These are phyloP conservation scores for Ganaspis brasiliensis DNA, from an alignment of 2,888 invertebrate genomes.

Conservation along the genomic window DNA sequence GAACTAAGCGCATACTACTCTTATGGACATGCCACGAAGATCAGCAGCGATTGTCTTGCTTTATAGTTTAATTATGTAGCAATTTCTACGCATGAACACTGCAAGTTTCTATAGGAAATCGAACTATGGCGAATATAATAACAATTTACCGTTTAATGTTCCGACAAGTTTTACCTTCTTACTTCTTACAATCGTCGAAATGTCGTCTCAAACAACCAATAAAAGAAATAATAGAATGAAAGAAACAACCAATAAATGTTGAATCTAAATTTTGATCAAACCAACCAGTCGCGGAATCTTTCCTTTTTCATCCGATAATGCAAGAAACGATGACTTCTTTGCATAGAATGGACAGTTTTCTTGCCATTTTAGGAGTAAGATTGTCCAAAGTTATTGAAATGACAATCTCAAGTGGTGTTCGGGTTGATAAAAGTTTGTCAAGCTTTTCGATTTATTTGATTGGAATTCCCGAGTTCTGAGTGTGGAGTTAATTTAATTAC, in stretches of 20 bases:
- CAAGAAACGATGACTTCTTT: slow-evolving; percentile 30
- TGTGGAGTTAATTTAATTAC: too few species aligned
- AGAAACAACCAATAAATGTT: slow-evolving; percentile 1
- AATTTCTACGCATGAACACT: slow-evolving; percentile 59
- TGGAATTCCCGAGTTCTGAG: too few species aligned
- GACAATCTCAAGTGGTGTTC: neutral
- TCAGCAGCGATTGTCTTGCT: slow-evolving; percentile 68
- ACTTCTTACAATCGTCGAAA: neutral
- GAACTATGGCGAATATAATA: slow-evolving; percentile 32
- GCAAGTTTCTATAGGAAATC: slow-evolving; percentile 49
- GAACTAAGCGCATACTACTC: slow-evolving; percentile 48
- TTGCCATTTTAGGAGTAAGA: neutral
- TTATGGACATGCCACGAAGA: slow-evolving; percentile 48
- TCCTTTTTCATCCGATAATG: slow-evolving; percentile 1
- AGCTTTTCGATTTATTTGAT: too few species aligned
- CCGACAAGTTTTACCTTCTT: neutral
- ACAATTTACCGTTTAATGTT: slow-evolving; percentile 38
- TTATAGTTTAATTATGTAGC: slow-evolving; percentile 75
- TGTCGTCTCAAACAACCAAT: neutral
- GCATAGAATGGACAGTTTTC: slow-evolving; percentile 37
- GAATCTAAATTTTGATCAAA: slow-evolving; percentile 33
- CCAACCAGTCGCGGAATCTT: neutral
- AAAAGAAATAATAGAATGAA: neutral
- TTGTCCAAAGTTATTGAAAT: slow-evolving; percentile 6
- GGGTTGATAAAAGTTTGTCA: neutral